Evolutionary conservation across 2,797 vertebrate genomes (phyloP).

Genomic region (Loris lydekkerianus): DNA sequence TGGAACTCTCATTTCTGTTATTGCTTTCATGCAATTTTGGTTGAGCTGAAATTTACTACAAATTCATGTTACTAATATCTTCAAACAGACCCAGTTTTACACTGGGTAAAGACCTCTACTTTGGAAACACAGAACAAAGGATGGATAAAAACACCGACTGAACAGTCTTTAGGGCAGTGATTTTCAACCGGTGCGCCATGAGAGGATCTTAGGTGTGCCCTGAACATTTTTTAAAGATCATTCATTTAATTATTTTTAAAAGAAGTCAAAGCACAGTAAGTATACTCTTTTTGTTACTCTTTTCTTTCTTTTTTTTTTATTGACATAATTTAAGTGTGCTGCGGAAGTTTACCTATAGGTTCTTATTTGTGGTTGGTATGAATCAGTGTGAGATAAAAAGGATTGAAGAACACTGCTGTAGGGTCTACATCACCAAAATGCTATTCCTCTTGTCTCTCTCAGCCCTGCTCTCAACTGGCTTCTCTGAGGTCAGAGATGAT

Average conservation of each 20-base stretch:
- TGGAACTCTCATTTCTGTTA: slow-evolving; percentile 69
- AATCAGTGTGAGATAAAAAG: no score
- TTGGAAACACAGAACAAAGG: not conserved
- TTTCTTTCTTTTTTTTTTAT: no score
- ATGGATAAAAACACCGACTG: not conserved
- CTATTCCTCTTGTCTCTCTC: not conserved
- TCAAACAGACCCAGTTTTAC: slow-evolving; percentile 46
- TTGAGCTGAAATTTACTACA: slow-evolving; percentile 56
- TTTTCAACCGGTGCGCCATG: no score
- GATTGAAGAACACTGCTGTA: no score
- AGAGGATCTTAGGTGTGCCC: no score
- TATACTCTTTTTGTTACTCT: no score
- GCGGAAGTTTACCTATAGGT: no score
- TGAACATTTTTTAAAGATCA: no score
- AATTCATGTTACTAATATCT: not conserved
- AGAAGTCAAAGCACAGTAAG: no score
- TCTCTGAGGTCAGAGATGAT: not conserved
- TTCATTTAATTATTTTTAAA: no score
- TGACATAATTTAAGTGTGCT: no score
- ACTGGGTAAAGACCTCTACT: not conserved
- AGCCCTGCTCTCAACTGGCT: not conserved
- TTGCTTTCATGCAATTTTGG: slow-evolving; percentile 6
- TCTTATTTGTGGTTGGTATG: no score
- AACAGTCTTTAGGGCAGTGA: not conserved
- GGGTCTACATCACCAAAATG: not conserved